Percentiles rank a stretch among this genome's conserved stretches.
Conservation (phyloP, 1,140 invertebrate genomes). For the Thrips palmi region DNA sequence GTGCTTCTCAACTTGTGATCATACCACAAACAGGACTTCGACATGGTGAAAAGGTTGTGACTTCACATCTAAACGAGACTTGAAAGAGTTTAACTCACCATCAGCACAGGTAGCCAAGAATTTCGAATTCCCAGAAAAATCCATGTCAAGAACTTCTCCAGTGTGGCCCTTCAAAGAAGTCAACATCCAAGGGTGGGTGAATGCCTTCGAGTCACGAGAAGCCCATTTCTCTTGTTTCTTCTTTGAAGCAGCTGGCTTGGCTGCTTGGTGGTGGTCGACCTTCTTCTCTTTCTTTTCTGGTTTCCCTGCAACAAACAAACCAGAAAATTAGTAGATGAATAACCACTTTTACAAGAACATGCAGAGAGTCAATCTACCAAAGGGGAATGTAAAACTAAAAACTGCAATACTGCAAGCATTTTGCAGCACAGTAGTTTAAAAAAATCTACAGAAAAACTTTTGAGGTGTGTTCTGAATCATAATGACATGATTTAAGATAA, state of each 20-base stretch:
- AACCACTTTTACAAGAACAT: slow-evolving; percentile 10
- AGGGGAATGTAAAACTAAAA: too few species aligned
- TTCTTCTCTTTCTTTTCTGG: not conserved
- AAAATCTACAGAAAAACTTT: too few species aligned
- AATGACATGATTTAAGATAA: too few species aligned
- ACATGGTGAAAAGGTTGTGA: too few species aligned
- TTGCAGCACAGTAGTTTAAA: too few species aligned
- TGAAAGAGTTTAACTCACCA: slow-evolving; percentile 43
- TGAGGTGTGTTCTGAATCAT: too few species aligned
- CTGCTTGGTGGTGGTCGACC: not conserved
- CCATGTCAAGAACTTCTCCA: slow-evolving; percentile 45
- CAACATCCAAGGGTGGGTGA: slow-evolving; percentile 51
- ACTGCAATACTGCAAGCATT: too few species aligned
- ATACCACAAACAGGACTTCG: too few species aligned
- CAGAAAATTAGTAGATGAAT: not conserved
- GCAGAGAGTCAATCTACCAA: slow-evolving; percentile 10
- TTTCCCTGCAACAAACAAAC: not conserved
- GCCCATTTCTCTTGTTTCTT: not conserved
- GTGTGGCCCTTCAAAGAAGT: slow-evolving; percentile 64
- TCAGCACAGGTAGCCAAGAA: slow-evolving; percentile 61
- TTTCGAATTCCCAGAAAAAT: slow-evolving; percentile 68
- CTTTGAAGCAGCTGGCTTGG: not conserved
- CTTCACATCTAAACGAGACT: too few species aligned
- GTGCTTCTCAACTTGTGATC: too few species aligned
- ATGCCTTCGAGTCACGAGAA: slow-evolving; percentile 18